Evolutionary conservation across 2,113 vertebrate genomes (phyloP).

Genomic region (Anarhynchus alexandrinus): DNA sequence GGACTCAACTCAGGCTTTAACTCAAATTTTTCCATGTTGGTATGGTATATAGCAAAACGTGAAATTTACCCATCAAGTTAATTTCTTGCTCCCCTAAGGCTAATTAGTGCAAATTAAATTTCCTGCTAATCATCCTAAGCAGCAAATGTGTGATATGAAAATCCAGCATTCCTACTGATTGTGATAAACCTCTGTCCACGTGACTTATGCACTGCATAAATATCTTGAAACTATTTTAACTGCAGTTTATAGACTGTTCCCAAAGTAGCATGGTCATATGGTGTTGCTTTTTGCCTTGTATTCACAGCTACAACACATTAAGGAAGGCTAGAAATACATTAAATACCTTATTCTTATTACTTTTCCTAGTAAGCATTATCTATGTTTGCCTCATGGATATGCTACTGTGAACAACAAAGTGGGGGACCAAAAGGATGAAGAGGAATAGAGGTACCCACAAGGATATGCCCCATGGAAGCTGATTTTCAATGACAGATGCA

Average conservation of each 20-base stretch:
- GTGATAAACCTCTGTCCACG: conserved; percentile 51
- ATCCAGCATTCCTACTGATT: conserved; percentile 52
- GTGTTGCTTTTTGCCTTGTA: background rate
- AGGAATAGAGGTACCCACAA: background rate
- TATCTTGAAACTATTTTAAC: conserved; percentile 40
- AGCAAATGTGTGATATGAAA: conserved; percentile 59
- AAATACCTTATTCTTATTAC: background rate
- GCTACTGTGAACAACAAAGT: background rate
- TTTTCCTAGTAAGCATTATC: background rate
- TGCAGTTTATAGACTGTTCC: background rate
- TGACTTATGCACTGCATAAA: conserved; percentile 29
- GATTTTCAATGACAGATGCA: background rate
- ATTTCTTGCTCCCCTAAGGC: conserved; percentile 65
- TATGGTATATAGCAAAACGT: conserved; percentile 22
- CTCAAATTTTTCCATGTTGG: conserved; percentile 6
- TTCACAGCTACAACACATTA: background rate
- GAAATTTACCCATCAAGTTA: conserved; percentile 63
- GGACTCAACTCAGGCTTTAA: conserved; percentile 4
- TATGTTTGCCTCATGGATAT: background rate
- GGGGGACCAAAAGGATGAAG: background rate
- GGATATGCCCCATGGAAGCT: background rate
- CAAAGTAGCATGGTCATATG: background rate
- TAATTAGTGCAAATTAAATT: conserved; percentile 71
- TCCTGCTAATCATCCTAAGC: conserved; percentile 65
- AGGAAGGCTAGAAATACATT: background rate